Evolutionary conservation across 2,113 vertebrate genomes (phyloP).

Genomic region (Chloropsis cyanopogon): DNA sequence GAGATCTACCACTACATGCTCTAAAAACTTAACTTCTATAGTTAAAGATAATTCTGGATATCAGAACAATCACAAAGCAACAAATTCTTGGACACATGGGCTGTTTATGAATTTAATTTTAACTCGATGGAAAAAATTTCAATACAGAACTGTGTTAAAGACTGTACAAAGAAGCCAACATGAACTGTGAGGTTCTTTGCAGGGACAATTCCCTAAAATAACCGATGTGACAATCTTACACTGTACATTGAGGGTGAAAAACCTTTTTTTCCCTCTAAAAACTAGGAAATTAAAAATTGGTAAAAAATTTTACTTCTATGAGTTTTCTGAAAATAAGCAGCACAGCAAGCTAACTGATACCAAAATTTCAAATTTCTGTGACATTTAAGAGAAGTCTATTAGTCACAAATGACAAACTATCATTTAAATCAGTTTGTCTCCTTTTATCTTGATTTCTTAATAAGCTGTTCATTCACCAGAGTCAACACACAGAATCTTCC

Average conservation of each 20-base stretch:
- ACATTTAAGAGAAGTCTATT: background rate
- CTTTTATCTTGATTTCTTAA: background rate
- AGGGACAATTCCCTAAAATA: background rate
- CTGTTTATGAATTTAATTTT: background rate
- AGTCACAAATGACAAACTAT: background rate
- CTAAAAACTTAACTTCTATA: background rate
- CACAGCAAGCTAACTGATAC: background rate
- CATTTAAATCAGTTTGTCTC: background rate
- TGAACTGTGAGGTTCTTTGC: background rate
- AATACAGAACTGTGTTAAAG: background rate
- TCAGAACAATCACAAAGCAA: background rate
- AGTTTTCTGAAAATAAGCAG: background rate
- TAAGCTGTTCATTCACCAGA: background rate
- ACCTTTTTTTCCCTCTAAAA: background rate
- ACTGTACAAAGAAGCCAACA: background rate
- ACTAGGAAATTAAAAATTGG: background rate
- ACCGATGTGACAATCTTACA: background rate
- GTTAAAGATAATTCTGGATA: background rate
- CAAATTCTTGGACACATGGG: background rate
- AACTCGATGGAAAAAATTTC: background rate
- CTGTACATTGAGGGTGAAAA: background rate
- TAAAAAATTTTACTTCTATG: background rate
- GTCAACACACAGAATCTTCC: background rate
- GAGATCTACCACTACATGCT: background rate
- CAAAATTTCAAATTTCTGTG: background rate